phyloP scores from a whole-genome alignment of 1,140 invertebrate species.

The Coptotermes formosanus region DNA sequence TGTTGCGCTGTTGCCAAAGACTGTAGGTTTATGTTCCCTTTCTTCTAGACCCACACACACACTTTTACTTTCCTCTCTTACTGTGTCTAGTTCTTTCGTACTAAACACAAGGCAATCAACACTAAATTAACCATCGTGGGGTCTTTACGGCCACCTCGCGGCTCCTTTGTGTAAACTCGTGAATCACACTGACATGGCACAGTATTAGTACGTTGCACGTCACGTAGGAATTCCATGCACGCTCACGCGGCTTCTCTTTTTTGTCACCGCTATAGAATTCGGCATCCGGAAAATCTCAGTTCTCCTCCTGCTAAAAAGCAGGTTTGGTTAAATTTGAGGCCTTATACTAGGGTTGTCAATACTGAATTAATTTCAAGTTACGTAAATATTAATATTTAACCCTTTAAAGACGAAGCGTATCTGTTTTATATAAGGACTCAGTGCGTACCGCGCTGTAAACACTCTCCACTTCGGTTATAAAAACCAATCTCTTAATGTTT shows the following conservation, averaged over 20 bases:
- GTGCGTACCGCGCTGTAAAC: no score
- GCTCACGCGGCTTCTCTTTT: neutral
- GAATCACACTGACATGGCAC: neutral
- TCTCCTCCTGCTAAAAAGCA: neutral
- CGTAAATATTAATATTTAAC: no score
- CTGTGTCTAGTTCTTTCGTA: neutral
- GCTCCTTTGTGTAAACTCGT: slow-evolving; percentile 3
- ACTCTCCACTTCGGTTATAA: no score
- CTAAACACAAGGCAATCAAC: slow-evolving; percentile 15
- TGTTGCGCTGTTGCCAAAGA: neutral
- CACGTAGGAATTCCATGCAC: neutral
- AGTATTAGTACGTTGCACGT: neutral
- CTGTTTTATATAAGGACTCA: no score
- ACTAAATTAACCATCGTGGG: slow-evolving; percentile 7
- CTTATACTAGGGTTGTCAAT: neutral
- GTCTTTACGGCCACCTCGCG: neutral
- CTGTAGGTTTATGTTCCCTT: neutral
- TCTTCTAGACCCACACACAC: neutral
- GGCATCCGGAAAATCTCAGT: neutral
- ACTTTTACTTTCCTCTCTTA: neutral
- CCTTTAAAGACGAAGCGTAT: no score
- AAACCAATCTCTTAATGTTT: no score
- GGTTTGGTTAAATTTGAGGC: neutral
- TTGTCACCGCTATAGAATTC: neutral
- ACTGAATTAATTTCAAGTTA: neutral